Evolutionary conservation across 92 coral and sea anemone genomes (phyloP), one percentile per base, ranked within the genome.

Genomic region (Zoanthus sansibaricus): DNA sequence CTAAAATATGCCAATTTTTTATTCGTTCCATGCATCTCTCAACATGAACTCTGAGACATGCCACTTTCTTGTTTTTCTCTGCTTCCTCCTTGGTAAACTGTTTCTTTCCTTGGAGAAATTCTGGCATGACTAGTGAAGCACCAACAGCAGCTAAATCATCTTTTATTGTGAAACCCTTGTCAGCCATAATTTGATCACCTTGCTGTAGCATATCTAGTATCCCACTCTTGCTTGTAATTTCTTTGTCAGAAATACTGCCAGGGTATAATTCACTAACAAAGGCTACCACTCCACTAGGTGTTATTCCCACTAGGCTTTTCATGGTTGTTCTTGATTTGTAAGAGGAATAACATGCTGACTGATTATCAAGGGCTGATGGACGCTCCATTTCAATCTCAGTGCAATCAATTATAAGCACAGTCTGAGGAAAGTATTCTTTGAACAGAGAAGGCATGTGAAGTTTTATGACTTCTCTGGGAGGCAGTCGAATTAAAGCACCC

Each of bases 1-100:
- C 94, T 66, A 92, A 32, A 72, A 89, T 90, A 71, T 92, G 95
- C 95, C 93, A 92, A 91, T 92, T 92, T 76, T 89, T 92, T 46
- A 92, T 75, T 54, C 93, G 87, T 79, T 90, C 95, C 95, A 92
- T 92, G 20, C 79, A 89, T 30, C 93, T 75, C 55, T 92, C 94
- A 30, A 92, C 94, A 84, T 89, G 92, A 75, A 89, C 84, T 68
- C 92, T 37, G 56, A 89, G 61, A 71, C 90, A 78, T 13, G 92
- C 94, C 66, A 92, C 87, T 75, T 88, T 92, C 77, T 92, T 92
- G 86, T 92, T 91, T 33, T 83, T 75, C 78, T 83, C 86, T 20
- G 93, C 82, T 85, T 88, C 75, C 48, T 86, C 92, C 78, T 92
- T 77, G 44, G 79, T 44, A 49, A 92, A 89, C 64, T 92, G 94